Evolutionary conservation across 2,113 vertebrate genomes (phyloP).

Genomic region (Cheilinus undulatus): DNA sequence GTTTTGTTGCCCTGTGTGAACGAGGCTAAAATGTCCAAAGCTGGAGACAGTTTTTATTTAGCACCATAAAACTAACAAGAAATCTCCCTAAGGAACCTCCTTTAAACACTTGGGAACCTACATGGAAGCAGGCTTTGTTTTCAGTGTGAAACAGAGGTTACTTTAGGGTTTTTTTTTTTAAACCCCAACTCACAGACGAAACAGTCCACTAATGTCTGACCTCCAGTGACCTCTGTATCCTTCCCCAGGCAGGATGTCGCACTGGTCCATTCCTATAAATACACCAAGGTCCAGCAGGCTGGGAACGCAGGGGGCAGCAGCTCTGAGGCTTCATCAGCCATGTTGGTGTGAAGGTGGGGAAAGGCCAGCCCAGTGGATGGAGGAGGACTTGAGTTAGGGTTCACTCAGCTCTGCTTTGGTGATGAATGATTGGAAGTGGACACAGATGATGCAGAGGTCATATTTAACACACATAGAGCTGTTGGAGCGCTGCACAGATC

Average conservation of each 20-base stretch:
- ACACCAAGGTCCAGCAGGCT: not conserved
- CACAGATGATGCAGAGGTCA: not conserved
- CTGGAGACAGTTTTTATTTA: not conserved
- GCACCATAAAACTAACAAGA: not conserved
- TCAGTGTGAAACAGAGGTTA: not conserved
- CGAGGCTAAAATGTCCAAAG: not conserved
- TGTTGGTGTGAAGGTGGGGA: not conserved
- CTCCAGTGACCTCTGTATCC: not conserved
- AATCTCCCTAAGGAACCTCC: not conserved
- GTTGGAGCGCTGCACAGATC: no score
- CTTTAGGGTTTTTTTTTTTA: not conserved
- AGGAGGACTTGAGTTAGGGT: not conserved
- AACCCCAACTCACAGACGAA: not conserved
- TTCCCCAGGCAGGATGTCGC: not conserved
- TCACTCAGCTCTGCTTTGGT: no score
- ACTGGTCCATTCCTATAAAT: not conserved
- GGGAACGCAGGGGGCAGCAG: not conserved
- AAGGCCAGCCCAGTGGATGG: not conserved
- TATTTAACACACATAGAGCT: no score
- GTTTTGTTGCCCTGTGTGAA: not conserved
- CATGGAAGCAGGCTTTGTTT: constrained; percentile 10
- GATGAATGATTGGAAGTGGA: not conserved
- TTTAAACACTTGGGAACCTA: not conserved
- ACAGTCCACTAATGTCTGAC: not conserved
- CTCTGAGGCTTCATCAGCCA: not conserved